Base-by-base conservation (phyloP, 1,140 invertebrate species). In the Cyphomyrmex costatus region DNA sequence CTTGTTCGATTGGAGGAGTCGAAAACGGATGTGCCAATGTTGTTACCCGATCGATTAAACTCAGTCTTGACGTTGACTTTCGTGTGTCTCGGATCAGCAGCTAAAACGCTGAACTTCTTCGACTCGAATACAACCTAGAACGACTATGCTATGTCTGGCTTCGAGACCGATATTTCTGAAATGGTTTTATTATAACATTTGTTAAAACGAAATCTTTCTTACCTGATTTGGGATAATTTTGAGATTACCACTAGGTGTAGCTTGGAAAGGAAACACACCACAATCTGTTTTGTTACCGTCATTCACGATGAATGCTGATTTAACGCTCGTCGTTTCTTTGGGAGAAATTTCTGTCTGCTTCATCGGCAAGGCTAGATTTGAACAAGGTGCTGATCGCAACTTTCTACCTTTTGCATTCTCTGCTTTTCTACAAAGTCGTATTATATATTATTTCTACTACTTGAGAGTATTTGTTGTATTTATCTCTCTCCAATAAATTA, bases 171-270 rank as follows among this genome's bases (percentile, higher is more conserved):
- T 46, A 89, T 89, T 89, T 83, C 61, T 53, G 58, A 51, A 42
- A 19, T 3, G 36, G 16, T n/a, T 14, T 51, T 3, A n/a, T 27
- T 30, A 5, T 14, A 63, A 12, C 19, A 46, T 21, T 27, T 76
- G 24, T 10, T 60, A 12, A 46, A 27, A 61, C 33, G 53, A 12
- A 12, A 30, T 46, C 36, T 61, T 73, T 86, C 42, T 73, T 83
- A 97, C 96, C 94, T 97, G 96, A 92, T 96, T 96, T 6, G 96
- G 96, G 70, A 96, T 94, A 66, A 97, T 95, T 95, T 97, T 97
- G 66, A 97, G 93, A 90, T 97, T 96, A 84, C 96, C 96, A 94
- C 96, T 97, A 1, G 96, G 96, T 2, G 96, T 97, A 8, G 95
- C 85, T 90, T 96, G 96, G 91, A 97, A 97, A 1, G 96, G 96